Conservation (phyloP, 1,140 invertebrate species). For the Vanessa atalanta region DNA sequence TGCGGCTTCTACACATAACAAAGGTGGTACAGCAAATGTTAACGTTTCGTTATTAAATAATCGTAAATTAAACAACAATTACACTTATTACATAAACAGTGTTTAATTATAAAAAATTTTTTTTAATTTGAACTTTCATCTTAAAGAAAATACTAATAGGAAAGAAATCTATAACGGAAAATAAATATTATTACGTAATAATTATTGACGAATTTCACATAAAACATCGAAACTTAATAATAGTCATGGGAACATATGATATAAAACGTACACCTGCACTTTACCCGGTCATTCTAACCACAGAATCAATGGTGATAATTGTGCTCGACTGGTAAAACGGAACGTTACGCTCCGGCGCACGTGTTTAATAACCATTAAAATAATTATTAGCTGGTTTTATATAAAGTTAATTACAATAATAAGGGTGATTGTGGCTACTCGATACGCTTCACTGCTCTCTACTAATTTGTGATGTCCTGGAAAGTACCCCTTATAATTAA, state of each 20-base stretch:
- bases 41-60: too few species aligned
- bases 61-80: too few species aligned
- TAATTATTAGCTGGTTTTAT: constrained; percentile 74
- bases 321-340: constrained; percentile 54
- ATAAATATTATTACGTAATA: not conserved
- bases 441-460: constrained; percentile 58
- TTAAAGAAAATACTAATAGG: not conserved
- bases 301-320: constrained; percentile 78
- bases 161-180: not conserved
- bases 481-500: constrained; percentile 30
- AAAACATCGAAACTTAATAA: not conserved
- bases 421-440: constrained; percentile 59
- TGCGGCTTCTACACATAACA: too few species aligned
- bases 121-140: not conserved
- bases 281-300: constrained; percentile 51
- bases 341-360: constrained; percentile 62
- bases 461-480: constrained; percentile 76
- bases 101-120: not conserved
- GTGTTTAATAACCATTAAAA: constrained; percentile 77
- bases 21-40: too few species aligned
- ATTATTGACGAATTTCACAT: not conserved
- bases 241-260: constrained; percentile 52
- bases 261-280: constrained; percentile 53
- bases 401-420: constrained; percentile 75
- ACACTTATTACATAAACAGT: too few species aligned